These are phyloP conservation scores for Botia almorhae DNA, from an alignment of 2,797 vertebrate genomes.

Conservation along the genomic window DNA sequence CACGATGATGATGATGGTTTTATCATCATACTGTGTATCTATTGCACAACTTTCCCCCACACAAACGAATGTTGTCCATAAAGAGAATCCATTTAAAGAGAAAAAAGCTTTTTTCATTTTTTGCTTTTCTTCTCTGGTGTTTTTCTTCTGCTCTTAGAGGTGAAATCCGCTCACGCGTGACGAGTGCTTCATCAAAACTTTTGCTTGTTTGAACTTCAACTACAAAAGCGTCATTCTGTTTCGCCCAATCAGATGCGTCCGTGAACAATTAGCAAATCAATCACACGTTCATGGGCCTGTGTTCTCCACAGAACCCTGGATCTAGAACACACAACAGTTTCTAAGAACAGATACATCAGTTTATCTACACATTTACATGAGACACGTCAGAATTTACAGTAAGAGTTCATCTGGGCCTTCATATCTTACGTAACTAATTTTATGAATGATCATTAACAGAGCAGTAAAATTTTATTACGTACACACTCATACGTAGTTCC, in stretches of 20 bases:
- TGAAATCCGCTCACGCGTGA: not conserved
- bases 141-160: not conserved
- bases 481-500: not conserved
- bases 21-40: slow-evolving; percentile 43
- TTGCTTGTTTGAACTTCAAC: slow-evolving; percentile 4
- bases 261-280: slow-evolving; percentile 17
- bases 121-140: not conserved
- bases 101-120: not conserved
- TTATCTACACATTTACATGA: slow-evolving; percentile 59
- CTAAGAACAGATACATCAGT: slow-evolving; percentile 36
- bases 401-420: slow-evolving; percentile 11
- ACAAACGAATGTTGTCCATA: slow-evolving; percentile 40
- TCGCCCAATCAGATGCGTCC: not conserved
- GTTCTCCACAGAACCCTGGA: slow-evolving; percentile 30
- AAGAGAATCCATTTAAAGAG: slow-evolving; percentile 50
- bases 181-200: not conserved
- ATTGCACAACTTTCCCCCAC: slow-evolving; percentile 60
- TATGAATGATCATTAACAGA: not conserved
- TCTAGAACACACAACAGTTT: slow-evolving; percentile 33
- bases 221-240: slow-evolving; percentile 18
- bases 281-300: slow-evolving; percentile 24
- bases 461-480: not conserved
- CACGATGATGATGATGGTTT: not conserved
- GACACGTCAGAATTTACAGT: slow-evolving; percentile 37
- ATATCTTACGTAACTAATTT: slow-evolving; percentile 15